Conservation (phyloP, 2,113 vertebrate species). For the Fulica atra region DNA sequence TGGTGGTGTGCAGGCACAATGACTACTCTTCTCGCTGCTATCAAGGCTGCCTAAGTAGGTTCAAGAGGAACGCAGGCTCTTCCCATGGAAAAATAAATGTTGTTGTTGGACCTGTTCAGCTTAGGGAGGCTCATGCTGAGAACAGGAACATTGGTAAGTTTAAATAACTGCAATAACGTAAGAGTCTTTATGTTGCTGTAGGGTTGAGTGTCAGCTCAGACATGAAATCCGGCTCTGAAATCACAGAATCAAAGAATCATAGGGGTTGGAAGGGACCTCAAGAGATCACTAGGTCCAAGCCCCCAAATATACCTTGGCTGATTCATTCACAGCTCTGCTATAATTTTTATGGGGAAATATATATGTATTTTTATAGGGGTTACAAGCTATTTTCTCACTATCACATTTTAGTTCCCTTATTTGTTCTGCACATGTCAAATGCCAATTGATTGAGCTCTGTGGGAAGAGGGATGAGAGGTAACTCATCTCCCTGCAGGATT, state of each 20-base stretch:
- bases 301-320: not conserved
- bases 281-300: no score
- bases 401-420: not conserved
- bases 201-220: not conserved
- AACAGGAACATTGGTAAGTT: not conserved
- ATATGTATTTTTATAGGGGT: not conserved
- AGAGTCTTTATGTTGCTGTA: not conserved
- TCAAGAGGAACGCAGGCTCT: constrained; percentile 64
- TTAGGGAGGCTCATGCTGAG: not conserved
- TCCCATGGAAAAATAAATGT: constrained; percentile 27
- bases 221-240: not conserved
- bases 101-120: constrained; percentile 41
- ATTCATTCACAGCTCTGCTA: not conserved
- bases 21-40: constrained; percentile 80
- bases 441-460: not conserved
- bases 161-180: not conserved
- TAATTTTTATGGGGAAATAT: not conserved
- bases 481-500: not conserved
- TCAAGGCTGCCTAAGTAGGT: constrained; percentile 69
- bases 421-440: not conserved
- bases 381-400: not conserved
- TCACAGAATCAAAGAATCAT: no score
- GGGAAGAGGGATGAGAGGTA: not conserved
- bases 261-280: no score
- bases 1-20: constrained; percentile 73